phyloP scores from a whole-genome alignment of 53 echinoderm and acorn worm genomes.

The Astropecten irregularis region DNA sequence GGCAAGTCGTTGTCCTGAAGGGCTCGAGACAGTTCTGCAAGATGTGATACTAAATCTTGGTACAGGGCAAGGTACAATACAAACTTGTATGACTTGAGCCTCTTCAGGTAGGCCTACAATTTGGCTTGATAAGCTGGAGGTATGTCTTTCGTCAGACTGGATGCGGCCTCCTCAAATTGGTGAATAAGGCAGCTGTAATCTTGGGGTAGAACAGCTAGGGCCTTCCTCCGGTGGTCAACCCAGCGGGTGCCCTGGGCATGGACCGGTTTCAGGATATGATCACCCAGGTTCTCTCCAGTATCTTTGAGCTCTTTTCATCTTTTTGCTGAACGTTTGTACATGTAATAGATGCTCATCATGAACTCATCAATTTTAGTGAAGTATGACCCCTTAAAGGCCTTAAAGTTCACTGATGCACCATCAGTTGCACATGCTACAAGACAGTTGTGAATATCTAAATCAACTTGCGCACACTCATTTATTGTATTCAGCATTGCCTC shows the following conservation, averaged over 20 bases:
- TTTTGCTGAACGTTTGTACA: constrained; percentile 35
- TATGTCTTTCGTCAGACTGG: too few species aligned
- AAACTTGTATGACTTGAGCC: too few species aligned
- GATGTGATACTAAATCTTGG: too few species aligned
- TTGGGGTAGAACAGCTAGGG: constrained; percentile 4
- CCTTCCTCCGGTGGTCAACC: constrained; percentile 39
- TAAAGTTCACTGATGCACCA: constrained; percentile 55
- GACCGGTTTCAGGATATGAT: constrained; percentile 30
- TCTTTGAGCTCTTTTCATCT: constrained; percentile 14
- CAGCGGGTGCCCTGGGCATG: constrained; percentile 44
- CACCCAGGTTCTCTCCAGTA: constrained; percentile 37
- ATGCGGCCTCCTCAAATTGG: too few species aligned
- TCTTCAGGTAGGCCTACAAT: too few species aligned
- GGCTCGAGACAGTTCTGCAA: too few species aligned
- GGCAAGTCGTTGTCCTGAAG: too few species aligned
- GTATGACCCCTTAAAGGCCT: constrained; percentile 6
- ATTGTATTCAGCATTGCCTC: constrained; percentile 35
- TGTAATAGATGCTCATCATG: too few species aligned
- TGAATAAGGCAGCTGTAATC: too few species aligned
- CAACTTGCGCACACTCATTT: constrained; percentile 2
- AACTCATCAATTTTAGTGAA: constrained; percentile 41
- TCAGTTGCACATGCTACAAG: constrained; percentile 58
- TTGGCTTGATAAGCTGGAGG: too few species aligned
- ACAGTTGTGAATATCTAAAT: constrained; percentile 38
- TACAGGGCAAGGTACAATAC: too few species aligned